A percentile compares a stretch with the other conserved stretches of the same genome.
Conservation (phyloP, 2,797 vertebrate genomes). For the Ctenopoma kingsleyae region DNA sequence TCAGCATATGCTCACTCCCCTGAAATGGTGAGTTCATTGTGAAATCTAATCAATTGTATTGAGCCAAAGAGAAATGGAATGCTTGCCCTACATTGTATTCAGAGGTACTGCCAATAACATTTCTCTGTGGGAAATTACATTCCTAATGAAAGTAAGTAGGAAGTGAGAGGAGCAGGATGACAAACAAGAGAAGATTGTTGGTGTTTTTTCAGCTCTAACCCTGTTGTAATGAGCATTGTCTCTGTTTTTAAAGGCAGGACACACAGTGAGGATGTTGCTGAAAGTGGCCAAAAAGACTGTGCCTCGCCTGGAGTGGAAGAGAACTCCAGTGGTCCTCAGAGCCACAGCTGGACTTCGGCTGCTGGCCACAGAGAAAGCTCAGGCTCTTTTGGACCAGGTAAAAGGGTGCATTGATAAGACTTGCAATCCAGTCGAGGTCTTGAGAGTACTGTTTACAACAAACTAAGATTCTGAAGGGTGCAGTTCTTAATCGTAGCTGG, state of each 20-base stretch:
- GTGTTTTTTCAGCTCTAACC: constrained; percentile 20
- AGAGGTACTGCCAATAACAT: constrained; percentile 23
- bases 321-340: constrained; percentile 92
- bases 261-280: constrained; percentile 87
- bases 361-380: constrained; percentile 89
- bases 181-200: constrained; percentile 9
- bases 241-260: constrained; percentile 83
- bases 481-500: constrained; percentile 21
- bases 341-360: constrained; percentile 95
- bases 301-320: constrained; percentile 91
- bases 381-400: constrained; percentile 91
- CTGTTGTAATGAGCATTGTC: background rate
- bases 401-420: background rate
- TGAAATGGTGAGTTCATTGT: constrained; percentile 87
- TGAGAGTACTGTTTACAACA: background rate
- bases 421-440: background rate
- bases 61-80: constrained; percentile 36
- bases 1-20: constrained; percentile 93
- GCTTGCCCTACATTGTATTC: constrained; percentile 17
- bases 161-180: constrained; percentile 40
- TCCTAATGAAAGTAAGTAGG: constrained; percentile 46
- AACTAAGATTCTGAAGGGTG: background rate
- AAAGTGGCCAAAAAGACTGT: constrained; percentile 90
- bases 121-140: constrained; percentile 14
- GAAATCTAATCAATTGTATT: constrained; percentile 50